phyloP scores from a whole-genome alignment of 1,140 invertebrate genomes.

The Gryllus bimaculatus region DNA sequence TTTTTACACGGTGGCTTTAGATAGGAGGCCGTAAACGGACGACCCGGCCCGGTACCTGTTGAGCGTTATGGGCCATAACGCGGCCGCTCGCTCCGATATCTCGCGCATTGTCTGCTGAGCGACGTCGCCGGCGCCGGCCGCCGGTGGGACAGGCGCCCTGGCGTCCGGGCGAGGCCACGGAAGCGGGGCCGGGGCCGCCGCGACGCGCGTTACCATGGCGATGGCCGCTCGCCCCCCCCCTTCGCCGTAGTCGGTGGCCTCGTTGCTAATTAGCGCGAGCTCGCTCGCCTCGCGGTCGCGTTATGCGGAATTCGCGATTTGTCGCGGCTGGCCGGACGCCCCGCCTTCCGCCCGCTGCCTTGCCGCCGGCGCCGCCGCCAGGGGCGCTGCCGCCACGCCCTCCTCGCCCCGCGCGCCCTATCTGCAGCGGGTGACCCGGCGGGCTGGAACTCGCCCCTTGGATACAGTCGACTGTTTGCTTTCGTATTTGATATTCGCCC shows the following conservation, averaged over 20 bases:
- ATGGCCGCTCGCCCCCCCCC: neutral
- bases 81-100: neutral
- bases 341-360: neutral
- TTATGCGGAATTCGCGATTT: constrained; percentile 1
- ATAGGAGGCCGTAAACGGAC: neutral
- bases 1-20: neutral
- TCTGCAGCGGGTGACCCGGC: too few species aligned
- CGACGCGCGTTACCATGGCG: neutral
- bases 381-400: too few species aligned
- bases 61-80: neutral
- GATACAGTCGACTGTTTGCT: too few species aligned
- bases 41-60: neutral
- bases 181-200: too few species aligned
- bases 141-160: neutral
- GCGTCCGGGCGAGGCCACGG: neutral
- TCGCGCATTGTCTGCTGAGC: neutral
- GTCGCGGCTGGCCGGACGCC: neutral
- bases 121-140: neutral
- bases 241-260: neutral
- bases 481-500: too few species aligned
- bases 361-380: too few species aligned
- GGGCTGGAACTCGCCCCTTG: too few species aligned
- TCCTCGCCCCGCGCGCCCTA: too few species aligned
- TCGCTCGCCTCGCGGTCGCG: neutral
- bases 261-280: neutral